A percentile compares a stretch with the other conserved stretches of the same genome.
phyloP scores from a whole-genome alignment of 2,888 invertebrate genomes.

The Prenolepis imparis region DNA sequence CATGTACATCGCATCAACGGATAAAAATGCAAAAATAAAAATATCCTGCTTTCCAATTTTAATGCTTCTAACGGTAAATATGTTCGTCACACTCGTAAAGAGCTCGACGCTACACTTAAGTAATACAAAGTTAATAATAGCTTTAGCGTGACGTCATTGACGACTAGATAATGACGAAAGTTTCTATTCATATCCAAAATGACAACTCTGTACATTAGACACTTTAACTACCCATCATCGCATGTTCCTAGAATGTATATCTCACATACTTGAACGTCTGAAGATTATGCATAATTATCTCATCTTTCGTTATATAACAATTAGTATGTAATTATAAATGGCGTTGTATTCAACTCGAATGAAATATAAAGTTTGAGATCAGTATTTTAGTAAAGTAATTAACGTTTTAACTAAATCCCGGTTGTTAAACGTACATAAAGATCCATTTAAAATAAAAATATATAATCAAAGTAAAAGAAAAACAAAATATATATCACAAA shows the following conservation, averaged over 20 bases:
- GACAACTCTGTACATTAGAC: slow-evolving; percentile 29
- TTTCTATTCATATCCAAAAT: slow-evolving; percentile 37
- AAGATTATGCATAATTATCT: slow-evolving; percentile 38
- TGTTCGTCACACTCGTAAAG: slow-evolving; percentile 2
- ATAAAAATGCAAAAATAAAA: background rate
- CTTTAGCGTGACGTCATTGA: slow-evolving; percentile 37
- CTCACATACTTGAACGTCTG: slow-evolving; percentile 24
- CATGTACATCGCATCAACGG: too few species aligned
- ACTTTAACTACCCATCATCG: slow-evolving; percentile 23
- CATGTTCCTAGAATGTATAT: background rate
- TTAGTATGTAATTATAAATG: slow-evolving; percentile 12
- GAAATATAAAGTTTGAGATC: slow-evolving; percentile 4
- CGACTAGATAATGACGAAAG: slow-evolving; percentile 41
- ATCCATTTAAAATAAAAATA: background rate
- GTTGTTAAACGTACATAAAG: background rate
- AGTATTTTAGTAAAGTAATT: background rate
- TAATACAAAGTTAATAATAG: slow-evolving; percentile 39
- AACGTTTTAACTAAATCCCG: background rate
- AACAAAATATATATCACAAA: background rate
- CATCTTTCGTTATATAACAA: slow-evolving; percentile 6
- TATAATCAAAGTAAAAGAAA: background rate
- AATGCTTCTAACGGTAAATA: background rate
- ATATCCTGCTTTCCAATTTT: background rate
- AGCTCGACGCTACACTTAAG: background rate
- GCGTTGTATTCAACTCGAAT: background rate